These are phyloP conservation scores for Rhogogaster chlorosoma DNA, from an alignment of 2,888 invertebrate species.

Conservation along the genomic window DNA sequence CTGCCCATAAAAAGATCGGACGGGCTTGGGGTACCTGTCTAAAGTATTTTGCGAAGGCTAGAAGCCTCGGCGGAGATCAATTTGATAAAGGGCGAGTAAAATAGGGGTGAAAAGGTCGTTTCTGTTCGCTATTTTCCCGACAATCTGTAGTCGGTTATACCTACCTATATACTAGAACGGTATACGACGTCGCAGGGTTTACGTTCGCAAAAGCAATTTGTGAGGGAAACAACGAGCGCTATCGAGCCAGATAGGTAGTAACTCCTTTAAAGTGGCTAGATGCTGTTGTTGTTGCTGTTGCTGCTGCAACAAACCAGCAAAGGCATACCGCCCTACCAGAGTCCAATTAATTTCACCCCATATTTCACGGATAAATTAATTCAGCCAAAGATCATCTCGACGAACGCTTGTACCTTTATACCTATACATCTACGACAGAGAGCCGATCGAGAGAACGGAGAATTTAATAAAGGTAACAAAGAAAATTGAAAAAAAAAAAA, in stretches of 20 bases:
- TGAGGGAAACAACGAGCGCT: conserved; percentile 49
- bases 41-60: not conserved
- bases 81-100: conserved; percentile 38
- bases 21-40: not conserved
- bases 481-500: no score
- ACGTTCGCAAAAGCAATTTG: conserved; percentile 49
- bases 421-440: not conserved
- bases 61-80: conserved; percentile 20
- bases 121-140: conserved; percentile 26
- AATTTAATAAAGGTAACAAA: no score
- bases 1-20: not conserved
- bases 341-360: conserved; percentile 47
- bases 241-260: conserved; percentile 4
- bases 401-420: no score
- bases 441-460: no score
- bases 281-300: no score
- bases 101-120: conserved; percentile 36
- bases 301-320: not conserved
- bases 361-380: not conserved
- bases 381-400: not conserved
- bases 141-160: not conserved
- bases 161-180: not conserved
- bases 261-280: conserved; percentile 23
- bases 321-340: not conserved
- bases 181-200: conserved; percentile 16